A percentile compares a stretch with the other conserved stretches of the same genome.
phyloP scores from a whole-genome alignment of 2,888 invertebrate species.

The Drymonia ruficornis region DNA sequence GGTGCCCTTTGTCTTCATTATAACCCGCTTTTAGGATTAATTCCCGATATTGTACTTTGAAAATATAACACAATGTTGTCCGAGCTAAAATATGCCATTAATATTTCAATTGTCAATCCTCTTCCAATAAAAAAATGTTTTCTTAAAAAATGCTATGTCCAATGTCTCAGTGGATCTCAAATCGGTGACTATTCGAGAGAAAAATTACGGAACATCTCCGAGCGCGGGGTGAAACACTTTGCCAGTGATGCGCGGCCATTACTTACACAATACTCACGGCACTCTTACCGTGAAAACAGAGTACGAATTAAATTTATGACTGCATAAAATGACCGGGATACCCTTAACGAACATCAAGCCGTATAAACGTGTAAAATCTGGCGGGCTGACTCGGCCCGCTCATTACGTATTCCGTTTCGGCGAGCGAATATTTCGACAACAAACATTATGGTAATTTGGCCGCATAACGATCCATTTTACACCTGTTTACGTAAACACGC shows the following conservation, averaged over 20 bases:
- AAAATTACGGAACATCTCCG: conserved; percentile 25
- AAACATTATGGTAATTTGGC: conserved; percentile 80
- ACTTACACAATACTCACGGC: conserved; percentile 37
- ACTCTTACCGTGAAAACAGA: conserved; percentile 46
- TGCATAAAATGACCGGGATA: conserved; percentile 66
- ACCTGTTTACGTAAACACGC: conserved; percentile 80
- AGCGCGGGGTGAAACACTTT: conserved; percentile 29
- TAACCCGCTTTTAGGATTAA: conserved; percentile 37
- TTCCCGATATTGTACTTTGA: conserved; percentile 23
- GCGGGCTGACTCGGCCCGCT: conserved; percentile 61
- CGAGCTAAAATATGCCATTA: not conserved
- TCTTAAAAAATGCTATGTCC: conserved; percentile 19
- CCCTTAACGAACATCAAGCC: conserved; percentile 66
- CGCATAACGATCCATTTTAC: conserved; percentile 78
- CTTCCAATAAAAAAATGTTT: not conserved
- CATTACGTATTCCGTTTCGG: conserved; percentile 76
- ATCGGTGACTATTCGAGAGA: conserved; percentile 30
- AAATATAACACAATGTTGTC: conserved; percentile 3
- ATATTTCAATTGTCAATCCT: not conserved
- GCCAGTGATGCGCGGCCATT: conserved; percentile 34
- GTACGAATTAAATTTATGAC: conserved; percentile 64
- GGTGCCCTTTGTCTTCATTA: conserved; percentile 62
- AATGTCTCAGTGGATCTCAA: conserved; percentile 28
- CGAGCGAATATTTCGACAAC: conserved; percentile 79
- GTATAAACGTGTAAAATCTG: conserved; percentile 68